Conservation (phyloP, 2,113 vertebrate genomes). For the Candoia aspera region DNA sequence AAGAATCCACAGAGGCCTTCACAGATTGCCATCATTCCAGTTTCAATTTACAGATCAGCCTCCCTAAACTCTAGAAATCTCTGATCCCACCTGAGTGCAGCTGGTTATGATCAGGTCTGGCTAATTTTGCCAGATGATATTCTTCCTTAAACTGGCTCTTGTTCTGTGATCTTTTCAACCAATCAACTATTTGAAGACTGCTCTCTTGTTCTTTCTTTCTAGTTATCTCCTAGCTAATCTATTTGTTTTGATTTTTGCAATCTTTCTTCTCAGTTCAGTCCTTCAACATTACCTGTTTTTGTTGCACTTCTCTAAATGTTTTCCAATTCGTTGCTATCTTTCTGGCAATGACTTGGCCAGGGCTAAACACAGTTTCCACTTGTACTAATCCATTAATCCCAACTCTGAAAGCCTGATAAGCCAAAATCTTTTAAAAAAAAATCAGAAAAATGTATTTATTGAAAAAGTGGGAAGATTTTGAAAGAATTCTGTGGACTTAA, state of each 20-base stretch:
- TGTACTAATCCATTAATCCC: slow-evolving; percentile 29
- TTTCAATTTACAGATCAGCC: no score
- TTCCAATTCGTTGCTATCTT: slow-evolving; percentile 27
- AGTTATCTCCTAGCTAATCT: background rate
- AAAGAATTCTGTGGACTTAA: background rate
- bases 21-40: no score
- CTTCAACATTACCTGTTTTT: background rate
- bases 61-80: no score
- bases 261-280: background rate
- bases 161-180: background rate
- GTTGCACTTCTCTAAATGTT: background rate
- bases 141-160: slow-evolving; percentile 10
- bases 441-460: background rate
- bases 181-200: background rate
- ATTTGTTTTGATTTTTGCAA: slow-evolving; percentile 21
- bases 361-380: slow-evolving; percentile 9
- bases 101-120: no score
- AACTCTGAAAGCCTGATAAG: slow-evolving; percentile 19
- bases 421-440: slow-evolving; percentile 16
- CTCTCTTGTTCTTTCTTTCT: background rate
- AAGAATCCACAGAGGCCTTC: no score
- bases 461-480: slow-evolving; percentile 2
- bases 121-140: slow-evolving; percentile 14
- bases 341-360: slow-evolving; percentile 4
- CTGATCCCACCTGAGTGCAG: no score